These are phyloP conservation scores for Austrolebias charrua DNA, from an alignment of 2,797 vertebrate species.

Conservation along the genomic window DNA sequence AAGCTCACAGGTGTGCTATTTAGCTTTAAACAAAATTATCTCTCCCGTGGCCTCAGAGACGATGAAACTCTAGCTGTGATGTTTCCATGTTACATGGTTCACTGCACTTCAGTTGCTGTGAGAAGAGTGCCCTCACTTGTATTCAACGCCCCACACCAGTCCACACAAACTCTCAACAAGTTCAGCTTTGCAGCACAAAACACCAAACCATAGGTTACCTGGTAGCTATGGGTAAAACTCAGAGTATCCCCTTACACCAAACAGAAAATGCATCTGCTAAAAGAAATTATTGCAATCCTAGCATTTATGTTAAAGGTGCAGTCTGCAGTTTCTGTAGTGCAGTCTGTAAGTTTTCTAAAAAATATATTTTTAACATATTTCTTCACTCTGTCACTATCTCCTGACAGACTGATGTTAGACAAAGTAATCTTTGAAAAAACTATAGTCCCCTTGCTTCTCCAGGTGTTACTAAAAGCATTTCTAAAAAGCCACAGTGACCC, in stretches of 20 bases:
- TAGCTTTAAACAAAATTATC: slow-evolving; percentile 17
- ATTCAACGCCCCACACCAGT: slow-evolving; percentile 27
- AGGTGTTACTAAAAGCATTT: too few relatives aligned
- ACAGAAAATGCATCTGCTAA: neutral
- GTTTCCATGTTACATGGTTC: slow-evolving; percentile 46
- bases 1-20: slow-evolving; percentile 32
- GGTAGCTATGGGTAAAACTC: neutral
- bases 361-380: too few relatives aligned
- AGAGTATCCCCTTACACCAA: neutral
- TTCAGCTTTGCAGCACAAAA: slow-evolving; percentile 28
- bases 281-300: neutral
- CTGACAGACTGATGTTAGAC: too few relatives aligned
- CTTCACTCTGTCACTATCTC: too few relatives aligned
- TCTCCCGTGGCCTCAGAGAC: slow-evolving; percentile 31
- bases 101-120: slow-evolving; percentile 42
- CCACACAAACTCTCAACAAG: slow-evolving; percentile 9
- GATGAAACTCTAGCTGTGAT: slow-evolving; percentile 60
- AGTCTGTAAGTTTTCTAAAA: too few relatives aligned
- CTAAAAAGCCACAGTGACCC: too few relatives aligned
- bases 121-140: slow-evolving; percentile 49
- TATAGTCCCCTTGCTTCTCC: too few relatives aligned
- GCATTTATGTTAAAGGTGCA: neutral
- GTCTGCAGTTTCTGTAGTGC: too few relatives aligned
- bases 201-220: slow-evolving; percentile 7
- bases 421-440: too few relatives aligned